Conservation (phyloP, 2,797 vertebrate genomes). For the Crenuchus spilurus region DNA sequence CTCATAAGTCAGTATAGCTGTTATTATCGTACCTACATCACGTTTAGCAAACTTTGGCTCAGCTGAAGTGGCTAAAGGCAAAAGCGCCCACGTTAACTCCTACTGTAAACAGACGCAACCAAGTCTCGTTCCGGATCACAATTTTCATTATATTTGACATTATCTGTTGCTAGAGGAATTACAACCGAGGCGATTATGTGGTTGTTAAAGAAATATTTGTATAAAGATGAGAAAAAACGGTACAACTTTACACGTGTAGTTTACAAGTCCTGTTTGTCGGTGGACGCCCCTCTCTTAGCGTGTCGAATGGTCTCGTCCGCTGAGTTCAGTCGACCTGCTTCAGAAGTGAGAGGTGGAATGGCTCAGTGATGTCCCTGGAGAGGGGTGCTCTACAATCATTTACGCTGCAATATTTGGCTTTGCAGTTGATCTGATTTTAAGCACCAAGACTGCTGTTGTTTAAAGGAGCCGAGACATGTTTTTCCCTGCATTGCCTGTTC, state of each 20-base stretch:
- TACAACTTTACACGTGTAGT: background rate
- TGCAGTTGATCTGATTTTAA: background rate
- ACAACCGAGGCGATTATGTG: no score
- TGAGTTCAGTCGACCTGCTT: slow-evolving; percentile 20
- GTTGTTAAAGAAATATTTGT: background rate
- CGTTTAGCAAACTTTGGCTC: background rate
- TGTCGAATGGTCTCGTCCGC: slow-evolving; percentile 25
- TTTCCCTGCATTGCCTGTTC: slow-evolving; percentile 19
- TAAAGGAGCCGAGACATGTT: background rate
- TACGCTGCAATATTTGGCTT: background rate
- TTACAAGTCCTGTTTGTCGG: no score
- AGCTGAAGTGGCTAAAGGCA: background rate
- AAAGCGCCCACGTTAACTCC: background rate
- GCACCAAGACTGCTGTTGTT: background rate
- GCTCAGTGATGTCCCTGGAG: background rate
- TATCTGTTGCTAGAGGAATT: no score
- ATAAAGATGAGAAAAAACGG: background rate
- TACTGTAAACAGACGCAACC: slow-evolving; percentile 32
- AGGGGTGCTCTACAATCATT: background rate
- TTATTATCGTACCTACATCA: no score
- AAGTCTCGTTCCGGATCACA: background rate
- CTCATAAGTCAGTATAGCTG: no score
- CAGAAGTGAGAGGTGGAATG: slow-evolving; percentile 13
- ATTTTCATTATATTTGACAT: background rate
- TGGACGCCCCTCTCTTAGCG: background rate